Conservation (phyloP, 1,140 invertebrate genomes). For the Lasaia peninsularis region DNA sequence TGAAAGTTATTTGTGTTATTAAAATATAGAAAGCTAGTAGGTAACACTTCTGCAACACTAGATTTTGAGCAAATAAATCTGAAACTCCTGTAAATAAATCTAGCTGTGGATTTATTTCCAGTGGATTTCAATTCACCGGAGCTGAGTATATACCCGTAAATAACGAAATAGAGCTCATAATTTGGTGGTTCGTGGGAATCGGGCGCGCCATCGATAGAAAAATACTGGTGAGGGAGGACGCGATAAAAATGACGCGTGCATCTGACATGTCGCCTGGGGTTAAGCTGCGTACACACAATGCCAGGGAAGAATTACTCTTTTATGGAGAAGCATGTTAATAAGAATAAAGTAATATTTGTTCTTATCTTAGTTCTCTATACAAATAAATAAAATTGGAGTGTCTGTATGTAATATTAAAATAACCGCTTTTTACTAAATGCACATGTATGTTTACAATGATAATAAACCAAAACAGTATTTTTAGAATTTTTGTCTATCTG, state of each 20-base stretch:
- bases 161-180: conserved; percentile 15
- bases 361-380: too few species aligned
- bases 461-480: too few species aligned
- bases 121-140: conserved; percentile 1
- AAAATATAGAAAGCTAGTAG: too few species aligned
- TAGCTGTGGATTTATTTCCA: not conserved
- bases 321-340: too few species aligned
- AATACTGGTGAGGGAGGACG: conserved; percentile 30
- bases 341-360: too few species aligned
- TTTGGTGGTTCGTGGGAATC: conserved; percentile 33
- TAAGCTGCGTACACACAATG: conserved; percentile 25
- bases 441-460: too few species aligned
- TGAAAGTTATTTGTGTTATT: too few species aligned
- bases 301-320: too few species aligned
- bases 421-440: too few species aligned
- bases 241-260: conserved; percentile 59
- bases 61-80: not conserved
- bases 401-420: too few species aligned
- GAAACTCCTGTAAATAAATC: conserved; percentile 4
- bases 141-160: not conserved
- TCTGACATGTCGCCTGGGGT: conserved; percentile 33
- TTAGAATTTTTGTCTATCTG: too few species aligned
- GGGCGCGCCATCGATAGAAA: conserved; percentile 36
- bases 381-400: too few species aligned
- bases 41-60: not conserved